phyloP scores from a whole-genome alignment of 2,113 vertebrate species.

The human (Homo sapiens) region DNA sequence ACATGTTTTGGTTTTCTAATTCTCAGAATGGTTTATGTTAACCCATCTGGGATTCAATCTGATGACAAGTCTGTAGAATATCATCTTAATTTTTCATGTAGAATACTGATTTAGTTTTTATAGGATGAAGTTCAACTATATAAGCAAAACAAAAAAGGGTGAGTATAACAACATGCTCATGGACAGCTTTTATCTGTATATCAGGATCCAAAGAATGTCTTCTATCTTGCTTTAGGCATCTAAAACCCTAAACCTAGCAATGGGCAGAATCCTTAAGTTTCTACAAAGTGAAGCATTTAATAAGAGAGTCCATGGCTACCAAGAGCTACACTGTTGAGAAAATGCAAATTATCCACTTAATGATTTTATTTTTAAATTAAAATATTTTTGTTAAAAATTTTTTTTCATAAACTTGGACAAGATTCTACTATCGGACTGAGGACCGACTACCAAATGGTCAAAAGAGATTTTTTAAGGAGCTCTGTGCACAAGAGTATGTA shows the following conservation, averaged over 20 bases:
- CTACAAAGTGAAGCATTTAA: constrained; percentile 10
- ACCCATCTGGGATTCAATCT: not conserved
- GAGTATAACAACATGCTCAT: not conserved
- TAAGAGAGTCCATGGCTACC: not conserved
- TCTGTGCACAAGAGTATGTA: not conserved
- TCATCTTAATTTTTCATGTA: not conserved
- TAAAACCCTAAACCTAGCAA: constrained; percentile 18
- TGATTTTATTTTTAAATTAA: constrained; percentile 49
- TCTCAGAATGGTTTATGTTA: constrained; percentile 73
- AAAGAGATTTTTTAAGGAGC: constrained; percentile 31
- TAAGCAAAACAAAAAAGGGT: not conserved
- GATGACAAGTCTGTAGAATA: not conserved
- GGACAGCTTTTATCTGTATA: not conserved
- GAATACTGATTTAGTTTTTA: not conserved
- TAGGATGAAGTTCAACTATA: not conserved
- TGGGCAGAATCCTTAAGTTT: not conserved
- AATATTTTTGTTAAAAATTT: not conserved
- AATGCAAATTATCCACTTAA: not conserved
- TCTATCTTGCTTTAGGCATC: not conserved
- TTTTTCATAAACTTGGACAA: constrained; percentile 11
- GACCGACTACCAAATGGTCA: constrained; percentile 8
- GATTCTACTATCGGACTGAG: not conserved
- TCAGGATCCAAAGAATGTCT: constrained; percentile 2
- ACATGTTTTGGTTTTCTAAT: constrained; percentile 67
- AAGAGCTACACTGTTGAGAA: constrained; percentile 15